Percentiles rank a stretch among this genome's conserved stretches.
phyloP scores from a whole-genome alignment of 2,113 vertebrate genomes.

The Pomatostomus ruficeps region DNA sequence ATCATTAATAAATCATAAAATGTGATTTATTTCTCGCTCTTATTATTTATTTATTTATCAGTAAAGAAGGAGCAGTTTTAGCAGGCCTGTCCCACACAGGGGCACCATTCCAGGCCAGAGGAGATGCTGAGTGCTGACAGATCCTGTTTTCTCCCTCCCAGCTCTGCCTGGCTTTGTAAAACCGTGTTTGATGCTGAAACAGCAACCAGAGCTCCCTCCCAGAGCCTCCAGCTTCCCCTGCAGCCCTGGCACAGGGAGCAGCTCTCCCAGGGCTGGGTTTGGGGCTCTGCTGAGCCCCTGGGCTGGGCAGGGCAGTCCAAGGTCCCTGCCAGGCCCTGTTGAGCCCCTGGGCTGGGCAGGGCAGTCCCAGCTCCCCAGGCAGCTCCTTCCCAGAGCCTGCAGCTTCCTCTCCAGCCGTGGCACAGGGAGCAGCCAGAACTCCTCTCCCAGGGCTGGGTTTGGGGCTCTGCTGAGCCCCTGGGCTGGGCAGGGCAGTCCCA shows the following conservation, averaged over 20 bases:
- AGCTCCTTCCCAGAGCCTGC: too few species aligned
- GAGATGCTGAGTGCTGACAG: background rate
- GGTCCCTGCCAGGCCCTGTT: background rate
- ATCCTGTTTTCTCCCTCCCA: background rate
- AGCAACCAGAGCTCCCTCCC: background rate
- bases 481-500: too few species aligned
- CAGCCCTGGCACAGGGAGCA: background rate
- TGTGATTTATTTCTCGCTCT: background rate
- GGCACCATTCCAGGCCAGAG: background rate
- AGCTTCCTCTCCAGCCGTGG: too few species aligned
- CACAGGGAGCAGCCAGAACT: too few species aligned
- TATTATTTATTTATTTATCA: background rate
- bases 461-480: too few species aligned
- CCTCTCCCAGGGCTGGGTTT: too few species aligned
- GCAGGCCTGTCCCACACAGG: background rate
- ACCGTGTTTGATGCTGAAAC: fast-evolving
- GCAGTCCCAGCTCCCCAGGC: too few species aligned
- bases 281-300: background rate
- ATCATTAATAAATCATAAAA: background rate
- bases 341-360: too few species aligned
- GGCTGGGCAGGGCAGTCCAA: too few species aligned
- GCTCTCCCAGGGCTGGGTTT: background rate
- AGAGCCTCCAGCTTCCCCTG: background rate
- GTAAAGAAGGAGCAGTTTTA: background rate
- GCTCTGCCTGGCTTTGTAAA: background rate